Base-by-base conservation (phyloP, 2,888 invertebrate genomes). In the Rhamnusium bicolor region DNA sequence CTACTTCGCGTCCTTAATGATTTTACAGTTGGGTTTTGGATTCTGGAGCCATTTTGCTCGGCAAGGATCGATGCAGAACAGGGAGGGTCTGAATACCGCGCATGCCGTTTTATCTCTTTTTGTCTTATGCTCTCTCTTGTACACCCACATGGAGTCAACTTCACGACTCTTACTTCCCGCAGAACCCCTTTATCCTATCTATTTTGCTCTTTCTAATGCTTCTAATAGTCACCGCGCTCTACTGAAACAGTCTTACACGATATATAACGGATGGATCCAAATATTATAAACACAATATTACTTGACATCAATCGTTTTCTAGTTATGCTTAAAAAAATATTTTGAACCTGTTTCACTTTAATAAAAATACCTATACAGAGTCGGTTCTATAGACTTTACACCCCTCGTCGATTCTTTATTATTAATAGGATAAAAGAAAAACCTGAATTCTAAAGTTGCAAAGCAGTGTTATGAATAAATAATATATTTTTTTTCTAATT, bases 81-180 rank as follows among this genome's bases (percentile, higher is more conserved):
- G 87, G 87, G 87, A 85, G 87, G 86, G 86, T 81, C 86, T 85
- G 82, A 78, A 84, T 83, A 83, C 84, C 87, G 87, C 88, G 88
- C 88, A 87, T 87, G 86, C 85, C 85, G 85, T 88, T 88, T 88
- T 88, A 88, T 88, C 88, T 87, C 87, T 88, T 88, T 88, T 88
- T 88, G 87, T 88, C 88, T 88, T 87, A 86, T 83, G 84, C 84
- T 87, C 87, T 87, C 87, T 80, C 87, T 87, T 85, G 82, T 84
- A 79, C 85, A 78, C 82, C 81, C 83, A 80, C 81, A 81, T 79
- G 72, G 76, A 83, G 81, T 83, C 83, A 81, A 84, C 85, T 84
- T 84, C 77, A 75, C 81, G 80, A 81, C 81, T 81, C 81, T 81
- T 82, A 81, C 80, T 80, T 83, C 77, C 79, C 75, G 72, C 74